These are phyloP conservation scores for Lanistes nyassanus DNA, from an alignment of 1,140 invertebrate genomes.

Conservation along the genomic window DNA sequence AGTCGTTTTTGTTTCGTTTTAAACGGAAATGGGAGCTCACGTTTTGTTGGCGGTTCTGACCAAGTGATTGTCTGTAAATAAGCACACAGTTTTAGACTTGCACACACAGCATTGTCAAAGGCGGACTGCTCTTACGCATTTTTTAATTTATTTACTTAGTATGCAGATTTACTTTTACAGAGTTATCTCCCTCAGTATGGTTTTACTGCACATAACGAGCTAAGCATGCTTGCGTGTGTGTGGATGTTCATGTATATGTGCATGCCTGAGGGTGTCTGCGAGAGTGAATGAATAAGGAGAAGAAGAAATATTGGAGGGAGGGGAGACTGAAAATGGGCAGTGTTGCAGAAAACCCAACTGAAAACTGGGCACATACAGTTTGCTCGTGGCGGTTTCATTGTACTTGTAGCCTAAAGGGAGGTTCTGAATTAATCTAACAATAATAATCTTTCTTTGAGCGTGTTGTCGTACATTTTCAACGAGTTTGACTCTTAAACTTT, in stretches of 20 bases:
- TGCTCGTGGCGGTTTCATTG: too few relatives aligned
- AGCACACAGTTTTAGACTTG: not conserved
- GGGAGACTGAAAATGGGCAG: too few relatives aligned
- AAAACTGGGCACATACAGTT: too few relatives aligned
- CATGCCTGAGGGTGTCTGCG: not conserved
- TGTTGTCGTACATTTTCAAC: too few relatives aligned
- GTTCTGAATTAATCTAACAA: too few relatives aligned
- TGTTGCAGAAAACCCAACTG: too few relatives aligned
- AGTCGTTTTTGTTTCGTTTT: too few relatives aligned
- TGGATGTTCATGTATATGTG: constrained; percentile 3
- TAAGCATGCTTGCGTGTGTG: not conserved
- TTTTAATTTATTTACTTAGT: not conserved
- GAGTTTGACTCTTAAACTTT: too few relatives aligned
- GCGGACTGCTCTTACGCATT: not conserved
- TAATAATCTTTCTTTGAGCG: too few relatives aligned
- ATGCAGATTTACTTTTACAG: not conserved
- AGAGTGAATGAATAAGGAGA: not conserved
- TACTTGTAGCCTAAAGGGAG: too few relatives aligned
- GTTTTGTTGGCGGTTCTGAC: not conserved
- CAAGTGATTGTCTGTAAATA: not conserved
- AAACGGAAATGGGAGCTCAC: not conserved
- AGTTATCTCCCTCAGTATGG: not conserved
- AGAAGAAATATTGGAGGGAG: not conserved
- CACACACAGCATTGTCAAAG: not conserved
- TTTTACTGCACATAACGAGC: not conserved